phyloP scores from a whole-genome alignment of 2,797 vertebrate species.

The Sebastes cheni region DNA sequence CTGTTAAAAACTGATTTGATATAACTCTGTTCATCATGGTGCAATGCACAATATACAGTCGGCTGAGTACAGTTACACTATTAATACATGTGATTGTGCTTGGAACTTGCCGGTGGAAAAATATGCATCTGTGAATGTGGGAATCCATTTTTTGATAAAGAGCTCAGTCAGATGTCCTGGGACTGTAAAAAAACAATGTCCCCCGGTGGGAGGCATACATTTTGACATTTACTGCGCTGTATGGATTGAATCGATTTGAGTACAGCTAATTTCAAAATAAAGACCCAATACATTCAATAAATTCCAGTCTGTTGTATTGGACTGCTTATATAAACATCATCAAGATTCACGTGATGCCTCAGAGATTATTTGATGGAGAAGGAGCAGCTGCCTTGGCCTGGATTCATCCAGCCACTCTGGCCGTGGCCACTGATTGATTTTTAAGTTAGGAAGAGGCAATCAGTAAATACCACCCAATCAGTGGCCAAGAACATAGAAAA shows the following conservation, averaged over 20 bases:
- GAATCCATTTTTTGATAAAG: neutral
- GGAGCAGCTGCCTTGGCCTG: slow-evolving; percentile 87
- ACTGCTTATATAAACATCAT: slow-evolving; percentile 67
- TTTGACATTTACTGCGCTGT: neutral
- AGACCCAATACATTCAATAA: slow-evolving; percentile 41
- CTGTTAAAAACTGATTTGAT: neutral
- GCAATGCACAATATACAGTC: neutral
- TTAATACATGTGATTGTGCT: neutral
- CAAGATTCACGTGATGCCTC: slow-evolving; percentile 78
- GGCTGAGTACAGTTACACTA: neutral
- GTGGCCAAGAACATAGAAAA: slow-evolving; percentile 94
- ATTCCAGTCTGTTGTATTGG: slow-evolving; percentile 38
- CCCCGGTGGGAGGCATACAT: neutral
- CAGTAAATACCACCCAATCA: slow-evolving; percentile 99
- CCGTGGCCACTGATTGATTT: slow-evolving; percentile 99
- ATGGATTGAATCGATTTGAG: slow-evolving; percentile 23
- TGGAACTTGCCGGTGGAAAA: neutral
- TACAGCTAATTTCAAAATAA: slow-evolving; percentile 61
- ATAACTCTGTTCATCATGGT: neutral
- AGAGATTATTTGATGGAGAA: slow-evolving; percentile 88
- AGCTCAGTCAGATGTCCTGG: neutral
- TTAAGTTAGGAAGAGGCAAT: slow-evolving; percentile 96
- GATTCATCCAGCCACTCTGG: slow-evolving; percentile 90
- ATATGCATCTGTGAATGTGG: neutral
- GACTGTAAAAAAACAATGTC: neutral